Percentiles rank a stretch among this genome's conserved stretches.
Evolutionary conservation across 2,888 invertebrate genomes (phyloP).

Genomic region (Troides aeacus): DNA sequence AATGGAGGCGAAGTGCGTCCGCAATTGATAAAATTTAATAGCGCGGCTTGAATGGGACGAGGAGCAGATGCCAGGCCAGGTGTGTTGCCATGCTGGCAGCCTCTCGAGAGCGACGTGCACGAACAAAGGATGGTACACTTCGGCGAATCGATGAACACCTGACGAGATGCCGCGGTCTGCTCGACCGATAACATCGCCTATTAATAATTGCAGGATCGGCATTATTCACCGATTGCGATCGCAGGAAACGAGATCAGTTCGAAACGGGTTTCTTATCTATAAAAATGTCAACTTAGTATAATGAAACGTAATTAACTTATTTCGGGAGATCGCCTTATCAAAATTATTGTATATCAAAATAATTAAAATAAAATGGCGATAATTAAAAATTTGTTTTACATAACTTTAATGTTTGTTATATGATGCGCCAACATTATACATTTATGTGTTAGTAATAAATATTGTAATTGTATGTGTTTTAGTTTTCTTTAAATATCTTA

Average conservation of each 20-base stretch:
- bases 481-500: no score
- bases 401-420: no score
- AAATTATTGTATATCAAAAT: no score
- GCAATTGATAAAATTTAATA: slow-evolving; percentile 72
- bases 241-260: slow-evolving; percentile 16
- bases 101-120: slow-evolving; percentile 41
- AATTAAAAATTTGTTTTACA: no score
- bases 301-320: background rate
- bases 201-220: slow-evolving; percentile 14
- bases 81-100: slow-evolving; percentile 45
- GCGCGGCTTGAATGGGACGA: slow-evolving; percentile 59
- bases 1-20: slow-evolving; percentile 57
- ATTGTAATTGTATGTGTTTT: no score
- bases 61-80: slow-evolving; percentile 68
- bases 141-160: slow-evolving; percentile 27
- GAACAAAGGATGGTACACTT: slow-evolving; percentile 25
- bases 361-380: background rate
- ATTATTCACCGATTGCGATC: slow-evolving; percentile 20
- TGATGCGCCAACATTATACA: no score
- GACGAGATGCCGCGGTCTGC: slow-evolving; percentile 10
- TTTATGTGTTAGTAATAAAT: no score
- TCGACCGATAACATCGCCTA: slow-evolving; percentile 20
- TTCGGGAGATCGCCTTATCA: background rate
- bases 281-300: slow-evolving; percentile 7
- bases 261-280: slow-evolving; percentile 20